phyloP scores from a whole-genome alignment of 2,113 vertebrate genomes.

The Calidris pygmaea region DNA sequence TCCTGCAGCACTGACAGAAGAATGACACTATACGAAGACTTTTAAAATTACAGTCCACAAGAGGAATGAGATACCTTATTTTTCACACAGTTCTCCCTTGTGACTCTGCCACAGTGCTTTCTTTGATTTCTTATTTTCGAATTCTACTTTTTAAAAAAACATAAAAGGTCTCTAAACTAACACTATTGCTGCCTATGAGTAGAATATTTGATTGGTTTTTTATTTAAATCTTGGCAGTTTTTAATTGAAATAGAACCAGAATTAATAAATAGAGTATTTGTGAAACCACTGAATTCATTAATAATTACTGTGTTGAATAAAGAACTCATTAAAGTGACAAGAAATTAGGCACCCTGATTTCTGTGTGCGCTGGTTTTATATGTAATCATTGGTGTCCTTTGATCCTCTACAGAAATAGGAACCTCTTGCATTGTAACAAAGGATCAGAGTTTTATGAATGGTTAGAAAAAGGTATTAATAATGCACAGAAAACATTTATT shows the following conservation, averaged over 20 bases:
- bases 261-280: slow-evolving; percentile 64
- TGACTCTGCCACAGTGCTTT: slow-evolving; percentile 76
- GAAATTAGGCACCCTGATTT: slow-evolving; percentile 70
- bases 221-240: slow-evolving; percentile 70
- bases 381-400: slow-evolving; percentile 71
- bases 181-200: slow-evolving; percentile 71
- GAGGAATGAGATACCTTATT: slow-evolving; percentile 71
- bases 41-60: slow-evolving; percentile 79
- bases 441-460: slow-evolving; percentile 72
- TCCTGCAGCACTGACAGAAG: slow-evolving; percentile 79
- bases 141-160: slow-evolving; percentile 67
- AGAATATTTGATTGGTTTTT: slow-evolving; percentile 63
- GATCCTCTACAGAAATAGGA: slow-evolving; percentile 62
- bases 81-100: slow-evolving; percentile 65
- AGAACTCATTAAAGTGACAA: slow-evolving; percentile 48
- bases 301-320: slow-evolving; percentile 54
- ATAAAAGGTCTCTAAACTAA: slow-evolving; percentile 63
- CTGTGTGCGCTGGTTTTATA: slow-evolving; percentile 77
- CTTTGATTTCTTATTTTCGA: slow-evolving; percentile 75
- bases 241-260: slow-evolving; percentile 68
- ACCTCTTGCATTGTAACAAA: slow-evolving; percentile 61
- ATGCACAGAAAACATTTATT: slow-evolving; percentile 79
- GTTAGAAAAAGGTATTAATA: slow-evolving; percentile 73
- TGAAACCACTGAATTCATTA: slow-evolving; percentile 64
- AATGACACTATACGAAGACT: slow-evolving; percentile 81